These are phyloP conservation scores for Drosophila pseudoobscura DNA, from an alignment of 1,140 invertebrate genomes.

Conservation along the genomic window DNA sequence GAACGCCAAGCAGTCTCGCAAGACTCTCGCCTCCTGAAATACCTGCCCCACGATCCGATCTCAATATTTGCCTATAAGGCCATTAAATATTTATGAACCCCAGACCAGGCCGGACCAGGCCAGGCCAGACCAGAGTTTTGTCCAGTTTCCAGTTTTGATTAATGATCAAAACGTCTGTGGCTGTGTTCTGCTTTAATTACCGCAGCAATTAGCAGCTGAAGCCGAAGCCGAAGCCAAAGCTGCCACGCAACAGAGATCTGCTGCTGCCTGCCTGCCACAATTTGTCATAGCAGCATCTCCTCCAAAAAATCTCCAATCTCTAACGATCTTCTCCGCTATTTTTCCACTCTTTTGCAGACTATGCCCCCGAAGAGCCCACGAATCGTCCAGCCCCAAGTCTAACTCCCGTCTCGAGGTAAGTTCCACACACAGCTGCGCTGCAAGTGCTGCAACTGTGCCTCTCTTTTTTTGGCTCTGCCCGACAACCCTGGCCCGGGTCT, in stretches of 20 bases:
- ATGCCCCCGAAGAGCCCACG: conserved; percentile 25
- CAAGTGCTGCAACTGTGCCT: conserved; percentile 2
- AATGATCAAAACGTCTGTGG: conserved; percentile 59
- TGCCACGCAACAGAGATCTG: conserved; percentile 32
- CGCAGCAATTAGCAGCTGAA: conserved; percentile 71
- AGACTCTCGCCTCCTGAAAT: too few species aligned
- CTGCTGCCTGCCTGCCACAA: conserved; percentile 43
- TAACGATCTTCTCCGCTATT: background rate
- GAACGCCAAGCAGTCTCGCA: conserved; percentile 19
- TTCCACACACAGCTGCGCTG: conserved; percentile 7
- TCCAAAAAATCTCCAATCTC: conserved; percentile 36
- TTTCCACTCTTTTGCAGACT: conserved; percentile 43
- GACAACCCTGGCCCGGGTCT: conserved; percentile 71
- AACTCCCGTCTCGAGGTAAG: conserved; percentile 58
- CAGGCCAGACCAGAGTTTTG: conserved; percentile 34
- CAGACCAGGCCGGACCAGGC: background rate
- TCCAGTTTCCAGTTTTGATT: conserved; percentile 66
- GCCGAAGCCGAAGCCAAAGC: conserved; percentile 24
- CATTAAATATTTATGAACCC: conserved; percentile 58
- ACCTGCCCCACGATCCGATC: conserved; percentile 6
- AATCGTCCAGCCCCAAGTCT: conserved; percentile 27
- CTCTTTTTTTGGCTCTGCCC: conserved; percentile 60
- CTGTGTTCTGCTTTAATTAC: conserved; percentile 71
- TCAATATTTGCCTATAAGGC: conserved; percentile 39
- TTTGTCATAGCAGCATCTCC: conserved; percentile 59